Base-by-base conservation (phyloP, 2,888 invertebrate species). In the Geotrupes spiniger region DNA sequence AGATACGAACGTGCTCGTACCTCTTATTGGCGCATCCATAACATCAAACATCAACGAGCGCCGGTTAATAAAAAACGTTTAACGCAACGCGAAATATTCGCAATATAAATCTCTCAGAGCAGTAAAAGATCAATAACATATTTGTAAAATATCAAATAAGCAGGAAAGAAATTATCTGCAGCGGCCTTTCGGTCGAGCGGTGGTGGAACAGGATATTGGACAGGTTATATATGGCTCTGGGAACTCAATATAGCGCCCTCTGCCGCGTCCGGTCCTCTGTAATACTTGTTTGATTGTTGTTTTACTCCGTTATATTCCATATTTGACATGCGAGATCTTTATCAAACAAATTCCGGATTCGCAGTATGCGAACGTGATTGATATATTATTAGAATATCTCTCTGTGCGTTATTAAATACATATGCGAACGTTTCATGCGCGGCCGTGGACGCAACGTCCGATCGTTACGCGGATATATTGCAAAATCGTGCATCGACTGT, bases 271-370 rank as follows among this genome's bases (percentile, higher is more conserved):
- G 63, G 61, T 58, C 52, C 58, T 58, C 53, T 50, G 51, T 54
- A 56, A 58, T 58, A 61, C 60, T 61, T 61, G 61, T 61, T 63
- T 61, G 62, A 62, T 62, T 62, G 62, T 62, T 63, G 63, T 63
- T 63, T 62, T 61, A 63, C 61, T 58, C 58, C 44, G 58, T 57
- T 57, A 62, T 56, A 53, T 57, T 53, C 51, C 51, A 54, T 58
- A 53, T 58, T 59, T 60, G 60, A 61, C 59, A 52, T 57, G 56
- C 50, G 57, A 61, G 61, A 60, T 60, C 55, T 51, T 56, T 58
- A 60, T 60, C 54, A 44, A 38, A 36, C 49, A 37, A 41, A 48
- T 48, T 45, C 44, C 46, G 46, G 51, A 49, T 44, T 45, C 38
- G 51, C 43, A 49, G 41, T 36, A 37, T 33, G 37, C 15, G 27